phyloP scores from a whole-genome alignment of 2,888 invertebrate genomes.

The Dynastes maya region DNA sequence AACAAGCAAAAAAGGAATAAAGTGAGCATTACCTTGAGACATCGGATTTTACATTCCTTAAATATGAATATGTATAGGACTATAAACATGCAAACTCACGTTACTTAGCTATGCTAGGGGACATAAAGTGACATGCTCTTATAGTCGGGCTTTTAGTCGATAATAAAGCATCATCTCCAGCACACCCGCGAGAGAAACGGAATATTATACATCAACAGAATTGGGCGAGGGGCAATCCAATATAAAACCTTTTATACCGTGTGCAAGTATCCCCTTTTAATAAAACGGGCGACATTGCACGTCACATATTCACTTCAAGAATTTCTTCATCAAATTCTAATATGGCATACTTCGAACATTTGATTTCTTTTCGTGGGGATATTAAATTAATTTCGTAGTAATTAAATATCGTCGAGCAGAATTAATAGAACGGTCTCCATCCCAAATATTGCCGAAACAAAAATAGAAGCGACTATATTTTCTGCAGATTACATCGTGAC shows the following conservation, averaged over 20 bases:
- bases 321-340: constrained; percentile 5
- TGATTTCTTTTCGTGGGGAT: not conserved
- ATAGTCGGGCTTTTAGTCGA: not conserved
- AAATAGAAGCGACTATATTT: too few relatives aligned
- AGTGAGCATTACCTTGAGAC: not conserved
- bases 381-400: not conserved
- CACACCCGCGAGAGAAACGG: not conserved
- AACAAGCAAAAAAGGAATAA: not conserved
- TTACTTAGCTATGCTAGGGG: not conserved
- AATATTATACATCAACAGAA: not conserved
- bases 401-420: not conserved
- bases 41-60: not conserved
- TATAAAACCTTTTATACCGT: not conserved
- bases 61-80: not conserved
- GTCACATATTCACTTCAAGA: not conserved
- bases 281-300: not conserved
- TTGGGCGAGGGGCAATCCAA: not conserved
- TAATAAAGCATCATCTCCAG: not conserved
- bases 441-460: too few relatives aligned
- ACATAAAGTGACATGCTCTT: not conserved
- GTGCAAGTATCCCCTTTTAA: not conserved
- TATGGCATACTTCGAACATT: not conserved
- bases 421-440: too few relatives aligned
- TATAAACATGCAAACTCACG: constrained; percentile 6
- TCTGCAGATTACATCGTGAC: too few relatives aligned